phyloP scores from a whole-genome alignment of 2,797 vertebrate species.

The Acanthis flammea region DNA sequence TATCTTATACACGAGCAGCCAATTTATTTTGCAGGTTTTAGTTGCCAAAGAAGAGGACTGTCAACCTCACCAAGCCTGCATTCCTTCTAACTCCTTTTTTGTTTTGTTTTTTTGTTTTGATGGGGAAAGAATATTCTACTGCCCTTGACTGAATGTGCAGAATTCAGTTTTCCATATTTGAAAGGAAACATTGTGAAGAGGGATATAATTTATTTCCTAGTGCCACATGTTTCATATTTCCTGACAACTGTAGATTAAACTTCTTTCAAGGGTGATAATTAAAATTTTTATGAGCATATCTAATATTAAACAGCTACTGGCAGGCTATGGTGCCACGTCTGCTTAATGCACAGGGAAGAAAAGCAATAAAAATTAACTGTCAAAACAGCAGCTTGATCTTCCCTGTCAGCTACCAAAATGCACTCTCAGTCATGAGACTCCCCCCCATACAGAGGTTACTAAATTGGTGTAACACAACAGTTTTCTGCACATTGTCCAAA shows the following conservation, averaged over 20 bases:
- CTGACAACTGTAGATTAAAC: constrained; percentile 61
- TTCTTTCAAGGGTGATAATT: constrained; percentile 65
- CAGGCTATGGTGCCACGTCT: constrained; percentile 20
- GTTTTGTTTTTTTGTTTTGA: background rate
- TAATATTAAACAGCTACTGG: constrained; percentile 65
- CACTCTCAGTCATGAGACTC: background rate
- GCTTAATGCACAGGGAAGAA: constrained; percentile 41
- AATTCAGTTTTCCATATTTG: constrained; percentile 6
- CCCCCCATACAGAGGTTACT: background rate
- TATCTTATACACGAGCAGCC: background rate
- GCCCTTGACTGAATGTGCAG: background rate
- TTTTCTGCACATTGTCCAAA: background rate
- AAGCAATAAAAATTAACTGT: constrained; percentile 62
- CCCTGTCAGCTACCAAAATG: constrained; percentile 22
- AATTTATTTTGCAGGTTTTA: background rate
- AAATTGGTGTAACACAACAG: background rate
- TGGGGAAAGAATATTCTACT: background rate
- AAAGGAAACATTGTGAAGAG: constrained; percentile 31
- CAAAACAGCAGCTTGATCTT: constrained; percentile 49
- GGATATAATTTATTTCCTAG: constrained; percentile 30
- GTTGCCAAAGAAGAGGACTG: background rate
- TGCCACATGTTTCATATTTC: constrained; percentile 50
- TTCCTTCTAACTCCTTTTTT: background rate
- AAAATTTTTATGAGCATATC: constrained; percentile 66
- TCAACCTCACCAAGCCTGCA: background rate